These are phyloP conservation scores for Drosophila leontia DNA, from an alignment of 1,140 invertebrate species.

Conservation along the genomic window DNA sequence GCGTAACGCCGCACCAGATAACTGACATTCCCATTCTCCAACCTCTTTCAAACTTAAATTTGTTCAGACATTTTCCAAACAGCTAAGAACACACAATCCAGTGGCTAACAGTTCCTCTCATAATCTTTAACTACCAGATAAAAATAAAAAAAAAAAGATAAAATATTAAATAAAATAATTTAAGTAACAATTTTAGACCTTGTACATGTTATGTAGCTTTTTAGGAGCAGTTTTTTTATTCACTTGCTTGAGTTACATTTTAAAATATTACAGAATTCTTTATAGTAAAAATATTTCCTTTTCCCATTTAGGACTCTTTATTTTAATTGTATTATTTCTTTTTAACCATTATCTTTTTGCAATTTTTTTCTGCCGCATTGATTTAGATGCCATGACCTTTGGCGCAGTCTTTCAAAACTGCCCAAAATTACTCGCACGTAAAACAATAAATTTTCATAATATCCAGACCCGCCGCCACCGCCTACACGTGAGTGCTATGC, in stretches of 20 bases:
- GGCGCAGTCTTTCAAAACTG: slow-evolving; percentile 50
- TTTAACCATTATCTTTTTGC: neutral
- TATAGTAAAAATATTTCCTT: neutral
- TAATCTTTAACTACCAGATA: neutral
- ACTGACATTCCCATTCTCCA: too few species aligned
- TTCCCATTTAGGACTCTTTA: too few species aligned
- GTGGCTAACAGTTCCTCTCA: neutral
- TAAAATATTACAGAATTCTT: neutral
- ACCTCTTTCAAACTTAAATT: too few species aligned
- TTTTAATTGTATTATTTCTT: neutral
- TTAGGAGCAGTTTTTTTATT: neutral
- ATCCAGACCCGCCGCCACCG: slow-evolving; percentile 12
- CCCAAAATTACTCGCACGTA: slow-evolving; percentile 72
- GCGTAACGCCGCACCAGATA: too few species aligned
- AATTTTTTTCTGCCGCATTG: slow-evolving; percentile 15
- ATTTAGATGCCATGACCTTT: slow-evolving; percentile 39
- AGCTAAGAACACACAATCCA: neutral
- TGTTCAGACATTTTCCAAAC: neutral
- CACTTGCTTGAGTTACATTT: neutral
- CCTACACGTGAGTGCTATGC: slow-evolving; percentile 16
- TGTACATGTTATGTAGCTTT: too few species aligned
- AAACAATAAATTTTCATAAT: slow-evolving; percentile 80
- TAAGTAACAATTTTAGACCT: neutral
- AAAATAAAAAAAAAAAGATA: neutral
- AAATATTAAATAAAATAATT: neutral